These are phyloP conservation scores for Chaenogobius annularis DNA, from an alignment of 2,113 vertebrate genomes.

Conservation along the genomic window DNA sequence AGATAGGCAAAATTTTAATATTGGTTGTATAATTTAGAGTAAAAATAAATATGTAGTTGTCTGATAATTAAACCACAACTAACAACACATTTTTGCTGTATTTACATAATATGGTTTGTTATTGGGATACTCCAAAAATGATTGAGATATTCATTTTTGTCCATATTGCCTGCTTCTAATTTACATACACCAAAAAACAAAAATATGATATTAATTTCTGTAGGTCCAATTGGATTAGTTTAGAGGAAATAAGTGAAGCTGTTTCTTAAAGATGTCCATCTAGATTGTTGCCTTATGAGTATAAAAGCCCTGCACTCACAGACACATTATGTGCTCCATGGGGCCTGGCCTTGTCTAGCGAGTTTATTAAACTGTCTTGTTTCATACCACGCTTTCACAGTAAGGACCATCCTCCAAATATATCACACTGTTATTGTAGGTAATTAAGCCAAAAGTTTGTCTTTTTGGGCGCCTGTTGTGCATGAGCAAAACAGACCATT, in stretches of 20 bases:
- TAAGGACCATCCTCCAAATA: constrained; percentile 55
- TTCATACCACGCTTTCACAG: constrained; percentile 65
- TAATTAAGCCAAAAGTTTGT: constrained; percentile 72
- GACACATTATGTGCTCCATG: constrained; percentile 58
- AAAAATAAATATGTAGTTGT: too few species aligned
- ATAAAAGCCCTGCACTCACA: constrained; percentile 4
- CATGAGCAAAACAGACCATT: constrained; percentile 70
- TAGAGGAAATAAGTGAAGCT: not conserved
- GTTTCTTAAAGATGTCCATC: not conserved
- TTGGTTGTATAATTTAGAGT: too few species aligned
- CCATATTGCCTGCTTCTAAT: too few species aligned
- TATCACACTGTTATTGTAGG: constrained; percentile 71
- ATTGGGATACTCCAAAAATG: too few species aligned
- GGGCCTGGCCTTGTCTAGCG: constrained; percentile 60
- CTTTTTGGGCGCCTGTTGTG: constrained; percentile 62
- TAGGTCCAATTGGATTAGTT: not conserved
- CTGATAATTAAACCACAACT: too few species aligned
- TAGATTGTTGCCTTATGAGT: not conserved
- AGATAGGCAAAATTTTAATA: too few species aligned
- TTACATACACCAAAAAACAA: not conserved
- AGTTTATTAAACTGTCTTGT: constrained; percentile 73
- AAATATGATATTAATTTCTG: not conserved
- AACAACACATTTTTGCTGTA: too few species aligned
- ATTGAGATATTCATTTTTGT: too few species aligned
- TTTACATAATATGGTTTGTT: too few species aligned